phyloP scores from a whole-genome alignment of 2,888 invertebrate species.

The Caenorhabditis sp. region DNA sequence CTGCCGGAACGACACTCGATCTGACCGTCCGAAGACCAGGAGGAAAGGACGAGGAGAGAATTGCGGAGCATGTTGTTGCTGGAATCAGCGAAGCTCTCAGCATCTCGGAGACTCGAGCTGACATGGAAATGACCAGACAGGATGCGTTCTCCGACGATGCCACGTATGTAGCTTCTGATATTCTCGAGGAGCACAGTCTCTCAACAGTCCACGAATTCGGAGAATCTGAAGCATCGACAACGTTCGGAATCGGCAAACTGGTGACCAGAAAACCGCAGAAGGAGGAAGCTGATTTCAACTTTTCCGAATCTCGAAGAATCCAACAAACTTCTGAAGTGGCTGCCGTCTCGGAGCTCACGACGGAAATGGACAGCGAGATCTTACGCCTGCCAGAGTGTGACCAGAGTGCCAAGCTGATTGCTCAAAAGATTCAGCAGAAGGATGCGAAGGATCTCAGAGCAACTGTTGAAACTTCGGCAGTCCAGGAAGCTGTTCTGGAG shows the following conservation, averaged over 20 bases:
- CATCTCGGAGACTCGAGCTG: conserved; percentile 48
- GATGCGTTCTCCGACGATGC: conserved; percentile 51
- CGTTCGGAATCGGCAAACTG: conserved; percentile 52
- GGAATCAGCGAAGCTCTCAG: conserved; percentile 20
- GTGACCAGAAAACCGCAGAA: conserved; percentile 35
- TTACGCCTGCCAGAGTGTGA: conserved; percentile 57
- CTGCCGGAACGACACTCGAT: conserved; percentile 58
- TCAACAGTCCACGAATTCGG: conserved; percentile 59
- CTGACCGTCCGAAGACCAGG: conserved; percentile 54
- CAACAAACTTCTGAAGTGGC: conserved; percentile 34
- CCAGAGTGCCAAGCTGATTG: conserved; percentile 51
- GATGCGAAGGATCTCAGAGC: conserved; percentile 44
- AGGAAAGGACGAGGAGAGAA: conserved; percentile 26
- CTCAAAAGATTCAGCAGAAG: conserved; percentile 30
- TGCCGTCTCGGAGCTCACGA: conserved; percentile 47
- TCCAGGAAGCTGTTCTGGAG: conserved; percentile 22
- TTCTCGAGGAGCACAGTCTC: conserved; percentile 48
- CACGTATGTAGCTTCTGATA: conserved; percentile 55
- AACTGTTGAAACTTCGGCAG: conserved; percentile 24
- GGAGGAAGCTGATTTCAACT: conserved; percentile 53
- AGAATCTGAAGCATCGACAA: conserved; percentile 45
- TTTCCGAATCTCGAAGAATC: conserved; percentile 50
- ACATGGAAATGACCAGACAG: conserved; percentile 45
- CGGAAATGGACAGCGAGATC: conserved; percentile 58
- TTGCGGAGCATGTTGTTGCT: conserved; percentile 23